Conservation (phyloP, 2,797 vertebrate species). For the Manis crassicaudata region DNA sequence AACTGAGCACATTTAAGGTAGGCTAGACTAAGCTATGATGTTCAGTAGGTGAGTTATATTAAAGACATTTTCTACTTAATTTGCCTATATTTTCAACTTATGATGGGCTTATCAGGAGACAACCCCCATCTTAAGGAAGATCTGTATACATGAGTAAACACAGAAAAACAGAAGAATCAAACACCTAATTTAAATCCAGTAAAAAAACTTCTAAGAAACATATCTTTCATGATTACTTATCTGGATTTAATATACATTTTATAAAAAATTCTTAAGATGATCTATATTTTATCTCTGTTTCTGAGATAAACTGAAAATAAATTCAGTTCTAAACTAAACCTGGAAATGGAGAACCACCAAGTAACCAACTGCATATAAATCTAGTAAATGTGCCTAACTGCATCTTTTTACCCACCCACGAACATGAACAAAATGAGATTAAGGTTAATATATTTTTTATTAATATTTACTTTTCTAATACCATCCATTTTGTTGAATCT, state of each 20-base stretch:
- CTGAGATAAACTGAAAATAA: slow-evolving; percentile 30
- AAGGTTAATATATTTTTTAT: slow-evolving; percentile 8
- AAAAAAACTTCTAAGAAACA: neutral
- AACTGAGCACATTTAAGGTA: neutral
- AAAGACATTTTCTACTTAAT: neutral
- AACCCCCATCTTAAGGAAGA: neutral
- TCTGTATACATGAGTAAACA: neutral
- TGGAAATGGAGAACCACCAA: slow-evolving; percentile 27
- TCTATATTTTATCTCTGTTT: neutral
- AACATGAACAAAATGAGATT: slow-evolving; percentile 14
- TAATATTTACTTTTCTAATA: slow-evolving; percentile 13
- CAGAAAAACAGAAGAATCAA: neutral
- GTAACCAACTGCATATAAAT: neutral
- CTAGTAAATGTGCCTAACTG: neutral
- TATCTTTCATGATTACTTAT: neutral
- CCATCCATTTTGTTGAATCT: neutral
- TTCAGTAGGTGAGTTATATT: neutral
- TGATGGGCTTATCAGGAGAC: neutral
- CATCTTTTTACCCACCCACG: neutral
- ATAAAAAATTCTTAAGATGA: slow-evolving; percentile 21
- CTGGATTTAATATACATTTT: slow-evolving; percentile 39
- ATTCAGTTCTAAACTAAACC: slow-evolving; percentile 51
- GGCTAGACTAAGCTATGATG: neutral
- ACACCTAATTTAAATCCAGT: slow-evolving; percentile 26
- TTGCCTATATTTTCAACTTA: neutral